Conservation (phyloP, 2,888 invertebrate genomes). For the Oscheius sp. region DNA sequence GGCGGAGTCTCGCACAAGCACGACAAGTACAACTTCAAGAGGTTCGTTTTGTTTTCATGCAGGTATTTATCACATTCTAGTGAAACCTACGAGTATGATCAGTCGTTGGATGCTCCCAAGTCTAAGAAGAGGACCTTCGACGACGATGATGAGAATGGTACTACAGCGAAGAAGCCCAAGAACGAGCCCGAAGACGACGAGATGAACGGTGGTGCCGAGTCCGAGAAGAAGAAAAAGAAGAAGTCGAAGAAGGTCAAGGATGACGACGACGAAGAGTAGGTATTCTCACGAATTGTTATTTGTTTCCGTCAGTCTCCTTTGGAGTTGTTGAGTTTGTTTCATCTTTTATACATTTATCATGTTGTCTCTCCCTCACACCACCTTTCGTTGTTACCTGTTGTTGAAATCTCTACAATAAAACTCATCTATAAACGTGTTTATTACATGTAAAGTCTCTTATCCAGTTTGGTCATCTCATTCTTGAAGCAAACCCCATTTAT, state of each 20-base stretch:
- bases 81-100: slow-evolving; percentile 69
- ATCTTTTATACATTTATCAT: slow-evolving; percentile 22
- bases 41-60: slow-evolving; percentile 74
- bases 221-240: slow-evolving; percentile 43
- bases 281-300: not conserved
- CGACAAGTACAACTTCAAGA: slow-evolving; percentile 89
- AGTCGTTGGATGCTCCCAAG: slow-evolving; percentile 57
- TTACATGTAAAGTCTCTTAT: slow-evolving; percentile 16
- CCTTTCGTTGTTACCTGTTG: slow-evolving; percentile 18
- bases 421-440: not conserved
- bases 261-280: slow-evolving; percentile 45
- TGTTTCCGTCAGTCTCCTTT: slow-evolving; percentile 3
- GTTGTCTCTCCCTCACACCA: slow-evolving; percentile 9
- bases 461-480: not conserved
- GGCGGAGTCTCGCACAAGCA: slow-evolving; percentile 86
- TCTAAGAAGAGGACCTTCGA: slow-evolving; percentile 45
- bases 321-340: not conserved
- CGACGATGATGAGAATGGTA: slow-evolving; percentile 49
- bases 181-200: slow-evolving; percentile 41
- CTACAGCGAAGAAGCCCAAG: slow-evolving; percentile 57
- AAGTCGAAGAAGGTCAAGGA: slow-evolving; percentile 53
- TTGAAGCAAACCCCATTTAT: slow-evolving; percentile 45
- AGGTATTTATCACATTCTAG: slow-evolving; percentile 41
- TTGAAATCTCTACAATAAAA: not conserved
- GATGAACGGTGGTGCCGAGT: not conserved